A percentile compares a stretch with the other conserved stretches of the same genome.
phyloP scores from a whole-genome alignment of 2,113 vertebrate species.

The Circaetus gallicus region DNA sequence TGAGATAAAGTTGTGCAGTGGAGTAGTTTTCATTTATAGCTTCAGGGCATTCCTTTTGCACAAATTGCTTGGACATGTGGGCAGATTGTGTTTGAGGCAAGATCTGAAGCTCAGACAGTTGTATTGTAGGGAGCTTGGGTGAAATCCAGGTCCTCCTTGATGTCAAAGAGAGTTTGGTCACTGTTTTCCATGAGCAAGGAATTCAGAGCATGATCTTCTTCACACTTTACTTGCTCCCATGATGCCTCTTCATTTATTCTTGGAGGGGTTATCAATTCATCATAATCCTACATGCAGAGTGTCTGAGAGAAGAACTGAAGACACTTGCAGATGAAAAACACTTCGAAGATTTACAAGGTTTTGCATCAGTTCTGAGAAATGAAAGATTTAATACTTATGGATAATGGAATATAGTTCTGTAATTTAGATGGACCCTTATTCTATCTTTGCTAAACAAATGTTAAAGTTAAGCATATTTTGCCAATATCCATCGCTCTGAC shows the following conservation, averaged over 20 bases:
- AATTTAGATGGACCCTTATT: background rate
- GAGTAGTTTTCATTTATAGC: background rate
- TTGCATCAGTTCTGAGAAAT: background rate
- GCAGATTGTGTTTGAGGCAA: background rate
- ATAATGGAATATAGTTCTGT: background rate
- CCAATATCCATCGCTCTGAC: background rate
- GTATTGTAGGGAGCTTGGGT: background rate
- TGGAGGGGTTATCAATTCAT: background rate
- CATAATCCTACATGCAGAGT: background rate
- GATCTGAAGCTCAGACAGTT: background rate
- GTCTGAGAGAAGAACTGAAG: background rate
- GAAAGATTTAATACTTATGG: background rate
- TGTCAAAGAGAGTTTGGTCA: background rate
- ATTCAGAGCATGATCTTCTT: background rate
- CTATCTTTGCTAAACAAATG: slow-evolving; percentile 25
- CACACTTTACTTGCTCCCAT: background rate
- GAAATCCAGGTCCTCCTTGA: background rate
- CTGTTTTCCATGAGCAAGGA: background rate
- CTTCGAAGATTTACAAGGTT: background rate
- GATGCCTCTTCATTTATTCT: background rate
- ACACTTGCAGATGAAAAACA: background rate
- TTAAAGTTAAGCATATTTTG: slow-evolving; percentile 8
- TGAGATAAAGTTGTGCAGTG: background rate
- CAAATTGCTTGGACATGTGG: background rate
- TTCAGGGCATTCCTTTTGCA: background rate